Evolutionary conservation across 1,140 invertebrate genomes (phyloP).

Genomic region (Bombyx mandarina): DNA sequence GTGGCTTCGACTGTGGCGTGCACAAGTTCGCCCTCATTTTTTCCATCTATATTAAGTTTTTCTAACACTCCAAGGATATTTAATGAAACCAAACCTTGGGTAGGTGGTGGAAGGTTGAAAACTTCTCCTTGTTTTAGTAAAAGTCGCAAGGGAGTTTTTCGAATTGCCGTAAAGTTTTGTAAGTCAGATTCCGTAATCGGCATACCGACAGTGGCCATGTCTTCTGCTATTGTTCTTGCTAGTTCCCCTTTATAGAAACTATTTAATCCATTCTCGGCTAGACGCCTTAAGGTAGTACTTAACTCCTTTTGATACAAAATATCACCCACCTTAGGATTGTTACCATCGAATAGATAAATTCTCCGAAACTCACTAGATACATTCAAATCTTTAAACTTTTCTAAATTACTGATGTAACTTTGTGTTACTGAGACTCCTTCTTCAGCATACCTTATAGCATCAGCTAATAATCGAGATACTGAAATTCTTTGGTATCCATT

Average conservation of each 20-base stretch:
- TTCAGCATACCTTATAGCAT: slow-evolving; percentile 53
- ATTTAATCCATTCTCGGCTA: slow-evolving; percentile 41
- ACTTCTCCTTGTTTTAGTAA: slow-evolving; percentile 38
- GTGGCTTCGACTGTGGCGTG: slow-evolving; percentile 55
- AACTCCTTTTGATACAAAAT: slow-evolving; percentile 43
- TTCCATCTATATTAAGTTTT: slow-evolving; percentile 42
- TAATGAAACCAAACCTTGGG: slow-evolving; percentile 52
- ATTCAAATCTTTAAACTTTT: slow-evolving; percentile 8
- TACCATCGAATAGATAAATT: slow-evolving; percentile 32
- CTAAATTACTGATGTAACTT: slow-evolving; percentile 19
- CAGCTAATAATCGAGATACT: slow-evolving; percentile 33
- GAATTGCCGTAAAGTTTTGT: slow-evolving; percentile 39
- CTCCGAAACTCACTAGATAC: slow-evolving; percentile 30
- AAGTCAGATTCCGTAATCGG: slow-evolving; percentile 53
- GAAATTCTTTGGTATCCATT: slow-evolving; percentile 43
- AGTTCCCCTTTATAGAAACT: slow-evolving; percentile 54
- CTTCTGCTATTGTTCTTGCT: slow-evolving; percentile 42
- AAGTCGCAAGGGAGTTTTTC: slow-evolving; percentile 39
- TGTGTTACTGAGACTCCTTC: slow-evolving; percentile 42
- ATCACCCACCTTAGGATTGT: slow-evolving; percentile 32
- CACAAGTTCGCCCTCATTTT: slow-evolving; percentile 54
- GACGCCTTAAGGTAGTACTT: slow-evolving; percentile 36
- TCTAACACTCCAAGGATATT: slow-evolving; percentile 51
- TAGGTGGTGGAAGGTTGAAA: slow-evolving; percentile 51
- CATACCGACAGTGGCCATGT: slow-evolving; percentile 44